Conservation (phyloP, 2,797 vertebrate species). For the Scyliorhinus canicula region DNA sequence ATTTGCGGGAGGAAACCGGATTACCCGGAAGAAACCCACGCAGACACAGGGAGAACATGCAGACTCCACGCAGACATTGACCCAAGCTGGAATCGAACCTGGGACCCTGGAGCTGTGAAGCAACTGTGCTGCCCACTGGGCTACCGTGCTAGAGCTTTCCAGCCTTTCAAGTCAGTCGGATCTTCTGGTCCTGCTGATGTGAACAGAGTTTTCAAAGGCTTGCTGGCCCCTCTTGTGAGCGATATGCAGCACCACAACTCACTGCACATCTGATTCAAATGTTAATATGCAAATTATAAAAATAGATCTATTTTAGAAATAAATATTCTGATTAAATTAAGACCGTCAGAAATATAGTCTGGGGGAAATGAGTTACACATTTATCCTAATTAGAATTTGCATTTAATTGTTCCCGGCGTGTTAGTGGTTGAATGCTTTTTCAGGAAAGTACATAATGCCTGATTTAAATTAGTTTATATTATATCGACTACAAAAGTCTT, state of each 20-base stretch:
- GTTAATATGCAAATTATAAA: background rate
- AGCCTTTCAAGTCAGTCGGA: too few species aligned
- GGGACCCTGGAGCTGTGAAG: too few species aligned
- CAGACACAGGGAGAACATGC: too few species aligned
- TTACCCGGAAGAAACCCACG: too few species aligned
- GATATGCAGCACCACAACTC: background rate
- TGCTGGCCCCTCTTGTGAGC: too few species aligned
- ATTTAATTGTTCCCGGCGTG: background rate
- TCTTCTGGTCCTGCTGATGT: too few species aligned
- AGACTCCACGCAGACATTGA: too few species aligned
- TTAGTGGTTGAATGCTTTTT: background rate
- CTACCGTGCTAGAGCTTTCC: too few species aligned
- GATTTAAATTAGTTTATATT: background rate
- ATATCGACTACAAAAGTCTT: background rate
- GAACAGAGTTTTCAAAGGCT: too few species aligned
- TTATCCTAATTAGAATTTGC: background rate
- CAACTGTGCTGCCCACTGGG: too few species aligned
- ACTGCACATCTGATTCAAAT: background rate
- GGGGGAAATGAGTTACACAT: background rate
- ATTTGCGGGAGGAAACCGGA: too few species aligned
- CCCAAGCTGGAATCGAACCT: too few species aligned
- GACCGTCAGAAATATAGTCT: background rate
- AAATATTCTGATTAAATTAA: background rate
- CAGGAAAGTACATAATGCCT: background rate
- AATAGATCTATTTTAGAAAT: slow-evolving; percentile 13